These are phyloP conservation scores for Chelon auratus DNA, from an alignment of 2,797 vertebrate species.

Conservation along the genomic window DNA sequence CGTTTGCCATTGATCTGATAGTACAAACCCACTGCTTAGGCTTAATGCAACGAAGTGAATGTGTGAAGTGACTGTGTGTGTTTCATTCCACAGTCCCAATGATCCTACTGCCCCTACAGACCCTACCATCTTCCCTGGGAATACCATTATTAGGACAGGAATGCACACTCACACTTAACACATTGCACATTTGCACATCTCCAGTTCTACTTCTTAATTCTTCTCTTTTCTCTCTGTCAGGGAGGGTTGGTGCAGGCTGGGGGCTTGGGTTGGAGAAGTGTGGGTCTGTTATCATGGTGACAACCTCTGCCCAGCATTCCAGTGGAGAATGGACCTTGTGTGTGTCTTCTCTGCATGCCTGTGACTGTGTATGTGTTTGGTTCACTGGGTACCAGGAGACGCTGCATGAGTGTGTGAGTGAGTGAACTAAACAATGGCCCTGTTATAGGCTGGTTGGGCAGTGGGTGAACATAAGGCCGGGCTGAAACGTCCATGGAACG, in stretches of 20 bases:
- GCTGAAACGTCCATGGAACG: constrained; percentile 82
- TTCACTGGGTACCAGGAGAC: constrained; percentile 81
- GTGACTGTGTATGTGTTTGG: constrained; percentile 61
- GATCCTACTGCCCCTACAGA: constrained; percentile 35
- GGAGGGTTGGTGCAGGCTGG: constrained; percentile 27
- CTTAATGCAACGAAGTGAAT: constrained; percentile 20
- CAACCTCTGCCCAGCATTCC: constrained; percentile 79
- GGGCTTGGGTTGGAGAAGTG: constrained; percentile 46
- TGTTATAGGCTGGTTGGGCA: constrained; percentile 77
- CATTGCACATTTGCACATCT: constrained; percentile 74
- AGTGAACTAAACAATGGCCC: constrained; percentile 79
- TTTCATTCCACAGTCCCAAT: constrained; percentile 42
- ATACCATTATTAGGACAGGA: constrained; percentile 78
- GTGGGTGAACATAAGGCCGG: constrained; percentile 81
- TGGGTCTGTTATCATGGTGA: constrained; percentile 78
- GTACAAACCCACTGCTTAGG: constrained; percentile 31
- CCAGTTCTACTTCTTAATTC: constrained; percentile 58
- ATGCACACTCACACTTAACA: constrained; percentile 79
- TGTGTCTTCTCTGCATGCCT: constrained; percentile 36
- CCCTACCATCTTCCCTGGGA: constrained; percentile 64
- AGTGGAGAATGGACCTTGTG: constrained; percentile 79
- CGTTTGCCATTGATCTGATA: constrained; percentile 34
- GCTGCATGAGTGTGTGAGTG: constrained; percentile 65
- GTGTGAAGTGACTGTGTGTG: constrained; percentile 23
- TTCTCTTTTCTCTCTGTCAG: constrained; percentile 23